Conservation (phyloP, 2,797 vertebrate species). For the Astyanax mexicanus region DNA sequence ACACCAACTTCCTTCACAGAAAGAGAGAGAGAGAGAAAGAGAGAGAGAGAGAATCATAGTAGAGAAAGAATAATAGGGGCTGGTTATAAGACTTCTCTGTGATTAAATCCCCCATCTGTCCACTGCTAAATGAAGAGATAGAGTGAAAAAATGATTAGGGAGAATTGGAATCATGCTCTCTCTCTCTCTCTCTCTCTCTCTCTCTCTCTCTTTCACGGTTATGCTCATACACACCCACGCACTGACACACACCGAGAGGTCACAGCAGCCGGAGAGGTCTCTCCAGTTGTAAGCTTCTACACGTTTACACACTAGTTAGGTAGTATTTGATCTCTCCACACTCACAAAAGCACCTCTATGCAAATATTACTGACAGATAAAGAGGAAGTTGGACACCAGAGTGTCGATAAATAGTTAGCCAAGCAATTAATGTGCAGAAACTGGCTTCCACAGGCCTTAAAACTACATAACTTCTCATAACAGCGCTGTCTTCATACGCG, state of each 20-base stretch:
- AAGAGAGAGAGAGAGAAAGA: slow-evolving; percentile 7
- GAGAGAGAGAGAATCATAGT: slow-evolving; percentile 16
- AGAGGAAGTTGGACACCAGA: not conserved
- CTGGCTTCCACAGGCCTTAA: not conserved
- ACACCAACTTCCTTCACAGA: slow-evolving; percentile 52
- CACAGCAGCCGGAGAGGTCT: not conserved
- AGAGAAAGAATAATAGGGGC: not conserved
- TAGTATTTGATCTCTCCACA: not conserved
- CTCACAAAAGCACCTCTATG: not conserved
- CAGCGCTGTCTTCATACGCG: too few species aligned
- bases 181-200: not conserved
- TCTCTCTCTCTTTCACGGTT: not conserved
- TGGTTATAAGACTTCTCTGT: slow-evolving; percentile 1
- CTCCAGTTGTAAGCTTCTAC: not conserved
- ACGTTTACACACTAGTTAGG: not conserved
- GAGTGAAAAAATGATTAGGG: slow-evolving; percentile 4
- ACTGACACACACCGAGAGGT: slow-evolving; percentile 1
- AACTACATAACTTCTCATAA: not conserved
- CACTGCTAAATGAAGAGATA: slow-evolving; percentile 2
- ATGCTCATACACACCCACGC: not conserved
- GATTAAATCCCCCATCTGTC: slow-evolving; percentile 28
- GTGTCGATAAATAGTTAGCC: slow-evolving; percentile 12
- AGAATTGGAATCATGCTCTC: not conserved
- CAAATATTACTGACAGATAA: not conserved
- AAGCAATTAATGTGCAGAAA: not conserved